Conservation (phyloP, 2,797 vertebrate species). For the Mustela erminea region DNA sequence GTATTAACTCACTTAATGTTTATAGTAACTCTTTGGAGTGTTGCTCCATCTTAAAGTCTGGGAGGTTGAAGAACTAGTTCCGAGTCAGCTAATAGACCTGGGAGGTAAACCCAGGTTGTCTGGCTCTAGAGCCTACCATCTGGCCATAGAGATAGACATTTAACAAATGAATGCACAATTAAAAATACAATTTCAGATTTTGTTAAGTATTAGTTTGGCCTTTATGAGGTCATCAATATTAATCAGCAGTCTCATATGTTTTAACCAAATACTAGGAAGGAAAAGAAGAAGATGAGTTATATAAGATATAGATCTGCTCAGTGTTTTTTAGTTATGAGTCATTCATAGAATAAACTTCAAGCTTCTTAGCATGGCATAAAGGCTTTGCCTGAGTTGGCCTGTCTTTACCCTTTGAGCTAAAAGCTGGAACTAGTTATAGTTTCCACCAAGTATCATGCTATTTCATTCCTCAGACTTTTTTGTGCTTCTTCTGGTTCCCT, state of each 20-base stretch:
- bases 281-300: slow-evolving; percentile 14
- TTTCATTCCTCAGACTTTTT: neutral
- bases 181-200: slow-evolving; percentile 25
- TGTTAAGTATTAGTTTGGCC: neutral
- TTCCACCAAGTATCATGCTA: neutral
- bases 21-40: neutral
- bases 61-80: neutral
- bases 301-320: neutral
- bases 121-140: neutral
- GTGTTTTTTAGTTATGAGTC: neutral
- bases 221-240: neutral
- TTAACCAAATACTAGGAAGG: neutral
- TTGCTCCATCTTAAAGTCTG: slow-evolving; percentile 1
- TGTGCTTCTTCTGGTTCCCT: neutral
- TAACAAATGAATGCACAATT: neutral
- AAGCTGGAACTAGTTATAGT: neutral
- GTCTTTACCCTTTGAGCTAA: slow-evolving; percentile 13
- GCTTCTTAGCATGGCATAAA: neutral
- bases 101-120: neutral
- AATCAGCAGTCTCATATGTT: neutral
- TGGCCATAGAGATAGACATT: neutral
- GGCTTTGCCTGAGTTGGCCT: neutral
- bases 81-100: neutral
- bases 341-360: neutral
- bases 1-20: neutral